These are phyloP conservation scores for Drosophila neotestacea DNA, from an alignment of 2,888 invertebrate genomes.

Conservation along the genomic window DNA sequence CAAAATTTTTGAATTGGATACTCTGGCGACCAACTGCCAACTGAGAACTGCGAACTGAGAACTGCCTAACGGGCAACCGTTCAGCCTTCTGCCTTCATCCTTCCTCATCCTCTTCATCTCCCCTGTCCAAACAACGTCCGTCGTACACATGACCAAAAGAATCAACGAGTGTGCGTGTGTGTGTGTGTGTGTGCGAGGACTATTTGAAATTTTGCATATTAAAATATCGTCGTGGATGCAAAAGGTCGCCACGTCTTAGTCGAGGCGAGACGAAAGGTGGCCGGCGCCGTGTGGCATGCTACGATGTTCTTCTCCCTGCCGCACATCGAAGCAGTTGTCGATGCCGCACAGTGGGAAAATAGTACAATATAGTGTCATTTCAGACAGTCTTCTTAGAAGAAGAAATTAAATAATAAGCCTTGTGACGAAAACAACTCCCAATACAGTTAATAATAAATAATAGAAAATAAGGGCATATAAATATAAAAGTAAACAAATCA, in stretches of 20 bases:
- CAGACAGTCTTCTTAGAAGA: neutral
- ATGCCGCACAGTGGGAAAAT: constrained; percentile 30
- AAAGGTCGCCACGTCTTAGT: constrained; percentile 67
- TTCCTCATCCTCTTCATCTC: neutral
- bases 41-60: constrained; percentile 49
- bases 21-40: constrained; percentile 71
- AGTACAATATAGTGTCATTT: neutral
- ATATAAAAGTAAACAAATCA: too few species aligned
- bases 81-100: constrained; percentile 9
- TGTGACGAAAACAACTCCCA: too few species aligned
- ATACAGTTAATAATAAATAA: too few species aligned
- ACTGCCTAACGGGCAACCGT: constrained; percentile 64
- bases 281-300: constrained; percentile 45
- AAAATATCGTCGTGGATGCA: constrained; percentile 80
- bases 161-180: constrained; percentile 48
- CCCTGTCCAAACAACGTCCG: constrained; percentile 43
- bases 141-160: constrained; percentile 69
- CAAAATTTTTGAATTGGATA: constrained; percentile 79
- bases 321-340: constrained; percentile 10
- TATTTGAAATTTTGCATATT: constrained; percentile 81
- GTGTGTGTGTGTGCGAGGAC: constrained; percentile 52
- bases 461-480: too few species aligned
- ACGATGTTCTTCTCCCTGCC: constrained; percentile 29
- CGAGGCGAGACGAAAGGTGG: constrained; percentile 59
- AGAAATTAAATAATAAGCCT: neutral